These are phyloP conservation scores for Cephalopholis sonnerati DNA, from an alignment of 2,113 vertebrate genomes.

Conservation along the genomic window DNA sequence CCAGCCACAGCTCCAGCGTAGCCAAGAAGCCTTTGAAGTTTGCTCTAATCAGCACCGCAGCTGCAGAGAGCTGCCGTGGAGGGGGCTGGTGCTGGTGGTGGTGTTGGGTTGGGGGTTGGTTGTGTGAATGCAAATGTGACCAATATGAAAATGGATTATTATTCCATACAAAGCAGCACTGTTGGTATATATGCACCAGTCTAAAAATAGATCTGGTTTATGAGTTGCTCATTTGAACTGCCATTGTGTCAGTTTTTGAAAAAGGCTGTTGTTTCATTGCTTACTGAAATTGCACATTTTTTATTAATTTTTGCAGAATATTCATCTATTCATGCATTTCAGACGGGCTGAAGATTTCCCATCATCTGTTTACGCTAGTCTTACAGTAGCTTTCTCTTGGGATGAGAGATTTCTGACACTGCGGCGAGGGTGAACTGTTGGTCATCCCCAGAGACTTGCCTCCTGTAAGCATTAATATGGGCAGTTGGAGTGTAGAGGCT, in stretches of 20 bases:
- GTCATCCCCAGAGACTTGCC: conserved; percentile 9
- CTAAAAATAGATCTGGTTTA: conserved; percentile 59
- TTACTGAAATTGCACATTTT: not conserved
- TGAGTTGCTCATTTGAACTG: conserved; percentile 23
- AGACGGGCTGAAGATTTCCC: not conserved
- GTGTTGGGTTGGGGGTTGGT: conserved; percentile 37
- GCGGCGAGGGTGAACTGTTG: conserved; percentile 27
- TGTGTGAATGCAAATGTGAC: conserved; percentile 72
- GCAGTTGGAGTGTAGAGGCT: not conserved
- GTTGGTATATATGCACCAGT: conserved; percentile 24
- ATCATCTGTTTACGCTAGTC: not conserved
- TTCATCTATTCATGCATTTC: conserved; percentile 1
- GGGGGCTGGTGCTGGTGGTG: not conserved
- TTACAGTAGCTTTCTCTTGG: not conserved
- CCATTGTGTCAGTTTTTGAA: conserved; percentile 10
- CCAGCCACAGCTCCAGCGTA: conserved; percentile 41
- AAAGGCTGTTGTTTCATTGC: conserved; percentile 19
- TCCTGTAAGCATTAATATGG: conserved; percentile 1
- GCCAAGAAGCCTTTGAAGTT: conserved; percentile 75
- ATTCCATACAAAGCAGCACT: conserved; percentile 50
- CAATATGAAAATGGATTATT: conserved; percentile 71
- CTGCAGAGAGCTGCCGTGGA: conserved; percentile 42
- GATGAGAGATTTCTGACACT: conserved; percentile 12
- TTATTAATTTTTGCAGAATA: not conserved
- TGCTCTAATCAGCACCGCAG: conserved; percentile 65